Conservation (phyloP, 2,113 vertebrate species). For the Odobenus rosmarus region DNA sequence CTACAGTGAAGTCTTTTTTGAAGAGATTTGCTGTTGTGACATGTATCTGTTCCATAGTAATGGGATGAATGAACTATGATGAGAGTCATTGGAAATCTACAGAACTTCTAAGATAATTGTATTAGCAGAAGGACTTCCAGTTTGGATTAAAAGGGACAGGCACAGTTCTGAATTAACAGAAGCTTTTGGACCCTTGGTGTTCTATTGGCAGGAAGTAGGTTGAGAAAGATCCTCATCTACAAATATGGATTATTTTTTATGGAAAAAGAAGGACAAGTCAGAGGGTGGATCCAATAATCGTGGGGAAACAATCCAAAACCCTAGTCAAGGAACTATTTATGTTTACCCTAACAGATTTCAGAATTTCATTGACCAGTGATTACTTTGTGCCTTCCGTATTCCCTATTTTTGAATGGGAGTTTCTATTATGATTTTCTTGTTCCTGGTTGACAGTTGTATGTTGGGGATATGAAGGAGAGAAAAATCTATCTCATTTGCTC, state of each 20-base stretch:
- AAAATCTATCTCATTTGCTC: not conserved
- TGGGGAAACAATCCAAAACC: not conserved
- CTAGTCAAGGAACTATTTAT: not conserved
- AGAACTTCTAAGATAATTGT: not conserved
- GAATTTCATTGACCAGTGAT: not conserved
- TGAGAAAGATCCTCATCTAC: not conserved
- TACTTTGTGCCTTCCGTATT: not conserved
- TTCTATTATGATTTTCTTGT: not conserved
- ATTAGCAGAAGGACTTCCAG: not conserved
- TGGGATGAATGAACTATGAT: not conserved
- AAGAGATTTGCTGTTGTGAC: not conserved
- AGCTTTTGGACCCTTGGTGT: not conserved
- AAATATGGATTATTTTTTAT: not conserved
- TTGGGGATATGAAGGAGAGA: not conserved
- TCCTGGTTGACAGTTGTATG: not conserved
- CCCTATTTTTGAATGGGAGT: not conserved
- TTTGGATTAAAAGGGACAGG: not conserved
- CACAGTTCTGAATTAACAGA: not conserved
- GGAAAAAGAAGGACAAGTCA: not conserved
- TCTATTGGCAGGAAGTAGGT: not conserved
- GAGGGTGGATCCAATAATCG: not conserved
- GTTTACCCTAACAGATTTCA: not conserved
- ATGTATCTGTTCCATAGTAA: not conserved
- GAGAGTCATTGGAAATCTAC: not conserved
- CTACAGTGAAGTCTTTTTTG: not conserved